phyloP scores from a whole-genome alignment of 2,113 vertebrate genomes.

The Colossoma macropomum region DNA sequence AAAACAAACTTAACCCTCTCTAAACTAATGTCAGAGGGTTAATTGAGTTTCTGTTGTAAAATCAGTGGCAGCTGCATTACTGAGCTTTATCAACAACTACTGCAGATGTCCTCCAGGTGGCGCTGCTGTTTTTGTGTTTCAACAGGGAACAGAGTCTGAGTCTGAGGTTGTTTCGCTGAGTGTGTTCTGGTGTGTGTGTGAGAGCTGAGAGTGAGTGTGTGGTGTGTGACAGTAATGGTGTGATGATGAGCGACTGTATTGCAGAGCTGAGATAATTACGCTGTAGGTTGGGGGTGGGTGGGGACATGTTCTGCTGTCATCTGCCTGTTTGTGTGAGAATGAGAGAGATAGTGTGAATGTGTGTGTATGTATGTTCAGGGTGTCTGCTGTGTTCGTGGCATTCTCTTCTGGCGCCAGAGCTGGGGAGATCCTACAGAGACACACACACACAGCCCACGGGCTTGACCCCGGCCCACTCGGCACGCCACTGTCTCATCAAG shows the following conservation, averaged over 20 bases:
- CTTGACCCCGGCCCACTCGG: slow-evolving; percentile 51
- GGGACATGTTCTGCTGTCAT: slow-evolving; percentile 35
- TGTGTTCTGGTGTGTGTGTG: slow-evolving; percentile 14
- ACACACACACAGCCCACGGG: slow-evolving; percentile 62
- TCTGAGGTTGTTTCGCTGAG: slow-evolving; percentile 54
- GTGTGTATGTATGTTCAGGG: slow-evolving; percentile 66
- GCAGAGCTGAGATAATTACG: slow-evolving; percentile 43
- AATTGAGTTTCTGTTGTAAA: neutral
- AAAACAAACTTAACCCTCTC: neutral
- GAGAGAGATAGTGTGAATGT: neutral
- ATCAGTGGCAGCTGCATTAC: neutral
- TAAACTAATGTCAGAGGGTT: no score
- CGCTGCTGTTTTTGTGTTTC: slow-evolving; percentile 32
- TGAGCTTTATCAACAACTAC: slow-evolving; percentile 15
- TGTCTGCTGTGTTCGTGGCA: slow-evolving; percentile 72
- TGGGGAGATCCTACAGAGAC: slow-evolving; percentile 78
- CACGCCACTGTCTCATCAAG: slow-evolving; percentile 56
- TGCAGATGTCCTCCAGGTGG: slow-evolving; percentile 33
- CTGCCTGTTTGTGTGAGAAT: no score
- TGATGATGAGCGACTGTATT: slow-evolving; percentile 50
- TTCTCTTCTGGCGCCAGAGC: slow-evolving; percentile 82
- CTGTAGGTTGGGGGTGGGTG: slow-evolving; percentile 25
- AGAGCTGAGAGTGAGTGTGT: slow-evolving; percentile 22
- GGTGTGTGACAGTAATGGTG: slow-evolving; percentile 47
- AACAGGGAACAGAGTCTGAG: neutral